Conservation (phyloP, 2,797 vertebrate genomes). For the Megaceryle alcyon region DNA sequence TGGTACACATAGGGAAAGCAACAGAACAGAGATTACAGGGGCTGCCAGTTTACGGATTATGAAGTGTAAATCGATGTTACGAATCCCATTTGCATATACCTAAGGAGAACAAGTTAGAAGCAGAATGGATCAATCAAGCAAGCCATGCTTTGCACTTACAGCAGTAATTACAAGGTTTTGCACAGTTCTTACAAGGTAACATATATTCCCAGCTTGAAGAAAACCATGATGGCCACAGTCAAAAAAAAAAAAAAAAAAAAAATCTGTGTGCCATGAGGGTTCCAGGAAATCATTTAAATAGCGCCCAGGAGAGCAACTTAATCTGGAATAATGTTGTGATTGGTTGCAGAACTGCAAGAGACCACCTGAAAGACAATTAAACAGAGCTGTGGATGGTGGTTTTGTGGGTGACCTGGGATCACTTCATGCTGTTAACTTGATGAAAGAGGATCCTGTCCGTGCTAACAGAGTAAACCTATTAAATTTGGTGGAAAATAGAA, state of each 20-base stretch:
- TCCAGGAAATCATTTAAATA: neutral
- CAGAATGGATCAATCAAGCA: neutral
- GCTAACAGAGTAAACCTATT: neutral
- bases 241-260: neutral
- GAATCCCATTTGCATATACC: constrained; percentile 98
- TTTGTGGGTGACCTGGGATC: neutral
- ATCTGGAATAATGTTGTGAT: neutral
- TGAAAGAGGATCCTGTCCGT: neutral
- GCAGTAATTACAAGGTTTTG: neutral
- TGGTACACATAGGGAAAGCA: constrained; percentile 94
- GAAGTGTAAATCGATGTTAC: constrained; percentile 98
- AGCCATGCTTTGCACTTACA: neutral
- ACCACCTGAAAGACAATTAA: neutral
- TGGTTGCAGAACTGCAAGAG: neutral
- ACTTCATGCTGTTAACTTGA: neutral
- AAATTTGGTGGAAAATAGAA: neutral
- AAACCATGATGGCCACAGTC: neutral
- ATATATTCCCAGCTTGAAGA: neutral
- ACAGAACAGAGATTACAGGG: constrained; percentile 93
- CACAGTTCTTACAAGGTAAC: neutral
- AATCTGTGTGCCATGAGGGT: neutral
- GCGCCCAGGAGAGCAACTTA: neutral
- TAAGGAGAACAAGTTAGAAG: constrained; percentile 58
- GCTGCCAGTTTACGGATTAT: constrained; percentile 95
- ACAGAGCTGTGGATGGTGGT: neutral